Percentiles rank a stretch among this genome's conserved stretches.
Conservation (phyloP, 1,140 invertebrate species). For the Drosophila albomicans region DNA sequence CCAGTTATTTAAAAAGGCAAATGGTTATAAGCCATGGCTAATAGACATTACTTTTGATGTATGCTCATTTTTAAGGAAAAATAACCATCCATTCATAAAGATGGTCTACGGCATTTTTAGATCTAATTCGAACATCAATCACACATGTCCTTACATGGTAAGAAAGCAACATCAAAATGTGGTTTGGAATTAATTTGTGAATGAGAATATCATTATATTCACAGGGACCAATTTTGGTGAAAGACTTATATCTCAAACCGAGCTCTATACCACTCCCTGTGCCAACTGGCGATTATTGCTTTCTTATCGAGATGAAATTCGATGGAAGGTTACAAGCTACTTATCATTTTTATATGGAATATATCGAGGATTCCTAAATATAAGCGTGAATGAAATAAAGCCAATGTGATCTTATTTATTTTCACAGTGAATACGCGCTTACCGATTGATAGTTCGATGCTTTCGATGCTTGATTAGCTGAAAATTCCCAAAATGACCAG, state of each 20-base stretch:
- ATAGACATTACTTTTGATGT: not conserved
- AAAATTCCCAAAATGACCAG: constrained; percentile 61
- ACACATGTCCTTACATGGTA: not conserved
- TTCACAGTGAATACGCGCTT: not conserved
- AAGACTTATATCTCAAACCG: no score
- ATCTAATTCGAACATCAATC: not conserved
- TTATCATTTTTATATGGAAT: no score
- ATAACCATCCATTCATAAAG: not conserved
- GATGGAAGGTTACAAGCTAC: no score
- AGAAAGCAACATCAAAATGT: not conserved
- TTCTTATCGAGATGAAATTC: no score
- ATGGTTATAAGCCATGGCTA: not conserved
- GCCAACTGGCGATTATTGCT: no score
- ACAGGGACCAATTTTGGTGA: no score
- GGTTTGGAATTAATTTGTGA: not conserved
- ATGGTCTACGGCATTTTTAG: not conserved
- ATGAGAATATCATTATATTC: no score
- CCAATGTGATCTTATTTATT: no score
- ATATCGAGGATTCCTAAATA: no score
- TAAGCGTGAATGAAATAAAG: no score
- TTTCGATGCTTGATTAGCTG: constrained; percentile 35
- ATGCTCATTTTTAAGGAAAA: not conserved
- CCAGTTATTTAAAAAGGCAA: not conserved
- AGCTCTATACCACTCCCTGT: no score
- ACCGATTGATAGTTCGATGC: not conserved